phyloP scores from a whole-genome alignment of 2,888 invertebrate genomes.

The Podotricha telesiphe region DNA sequence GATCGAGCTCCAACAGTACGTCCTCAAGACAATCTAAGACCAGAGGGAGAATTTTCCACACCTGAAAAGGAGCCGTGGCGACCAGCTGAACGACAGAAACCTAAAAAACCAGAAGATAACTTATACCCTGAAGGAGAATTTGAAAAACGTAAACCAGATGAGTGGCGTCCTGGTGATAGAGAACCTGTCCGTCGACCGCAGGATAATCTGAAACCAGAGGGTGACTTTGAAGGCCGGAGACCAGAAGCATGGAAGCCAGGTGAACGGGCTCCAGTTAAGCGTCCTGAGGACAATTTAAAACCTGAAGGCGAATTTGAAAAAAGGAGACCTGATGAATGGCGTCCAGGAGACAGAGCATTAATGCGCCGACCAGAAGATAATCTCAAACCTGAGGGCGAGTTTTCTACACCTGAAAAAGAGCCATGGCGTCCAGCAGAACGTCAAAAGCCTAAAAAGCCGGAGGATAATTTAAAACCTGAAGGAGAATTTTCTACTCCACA shows the following conservation, averaged over 20 bases:
- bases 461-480: conserved; percentile 77
- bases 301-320: conserved; percentile 78
- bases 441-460: conserved; percentile 54
- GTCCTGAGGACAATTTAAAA: conserved; percentile 67
- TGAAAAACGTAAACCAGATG: conserved; percentile 60
- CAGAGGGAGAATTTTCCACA: conserved; percentile 75
- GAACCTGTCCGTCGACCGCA: conserved; percentile 67
- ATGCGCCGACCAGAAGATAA: conserved; percentile 58
- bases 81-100: conserved; percentile 73
- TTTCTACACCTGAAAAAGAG: conserved; percentile 65
- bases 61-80: conserved; percentile 63
- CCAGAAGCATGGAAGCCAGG: conserved; percentile 70
- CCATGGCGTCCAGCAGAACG: conserved; percentile 70
- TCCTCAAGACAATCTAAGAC: conserved; percentile 63
- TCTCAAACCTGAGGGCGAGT: conserved; percentile 75
- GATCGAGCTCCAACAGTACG: conserved; percentile 62
- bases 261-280: conserved; percentile 69
- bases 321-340: conserved; percentile 57
- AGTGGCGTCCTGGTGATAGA: conserved; percentile 78
- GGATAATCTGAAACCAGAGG: conserved; percentile 81
- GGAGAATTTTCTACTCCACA: conserved; percentile 74
- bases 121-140: conserved; percentile 82
- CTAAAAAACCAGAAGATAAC: conserved; percentile 83
- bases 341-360: conserved; percentile 63
- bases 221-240: conserved; percentile 65